phyloP scores from a whole-genome alignment of 2,113 vertebrate species.

The Etheostoma spectabile region DNA sequence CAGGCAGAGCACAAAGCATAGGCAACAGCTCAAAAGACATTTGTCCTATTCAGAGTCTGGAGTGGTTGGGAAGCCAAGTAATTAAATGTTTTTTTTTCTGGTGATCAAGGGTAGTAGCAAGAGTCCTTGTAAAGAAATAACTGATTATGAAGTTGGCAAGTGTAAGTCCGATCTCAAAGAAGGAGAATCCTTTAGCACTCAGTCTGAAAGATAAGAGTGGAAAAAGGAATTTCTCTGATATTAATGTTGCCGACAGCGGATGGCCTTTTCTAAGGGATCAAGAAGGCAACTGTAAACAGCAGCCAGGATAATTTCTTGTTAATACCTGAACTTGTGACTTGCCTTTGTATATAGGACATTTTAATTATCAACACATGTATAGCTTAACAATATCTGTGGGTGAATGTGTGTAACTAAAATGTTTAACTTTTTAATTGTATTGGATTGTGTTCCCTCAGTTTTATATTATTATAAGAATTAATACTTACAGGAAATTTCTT shows the following conservation, averaged over 20 bases:
- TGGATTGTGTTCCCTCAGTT: neutral
- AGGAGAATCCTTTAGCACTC: neutral
- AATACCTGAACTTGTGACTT: neutral
- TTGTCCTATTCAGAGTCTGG: neutral
- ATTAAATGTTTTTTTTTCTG: slow-evolving; percentile 19
- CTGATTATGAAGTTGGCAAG: neutral
- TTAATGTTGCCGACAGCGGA: slow-evolving; percentile 4
- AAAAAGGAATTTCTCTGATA: neutral
- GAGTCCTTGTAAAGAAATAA: neutral
- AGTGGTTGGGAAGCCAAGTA: neutral
- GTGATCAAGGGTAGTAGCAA: neutral
- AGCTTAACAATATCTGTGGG: neutral
- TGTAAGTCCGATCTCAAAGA: neutral
- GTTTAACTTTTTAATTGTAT: neutral
- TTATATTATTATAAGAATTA: neutral
- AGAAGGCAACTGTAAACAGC: neutral
- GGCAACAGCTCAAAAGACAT: neutral
- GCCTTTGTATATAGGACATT: neutral
- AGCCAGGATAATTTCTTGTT: neutral
- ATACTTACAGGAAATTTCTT: neutral
- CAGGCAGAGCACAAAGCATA: neutral
- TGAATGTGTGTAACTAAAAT: slow-evolving; percentile 1
- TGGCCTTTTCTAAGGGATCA: neutral
- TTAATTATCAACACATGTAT: neutral
- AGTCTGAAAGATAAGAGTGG: neutral